These are phyloP conservation scores for Cosmia pyralina DNA, from an alignment of 2,888 invertebrate genomes.

Conservation along the genomic window DNA sequence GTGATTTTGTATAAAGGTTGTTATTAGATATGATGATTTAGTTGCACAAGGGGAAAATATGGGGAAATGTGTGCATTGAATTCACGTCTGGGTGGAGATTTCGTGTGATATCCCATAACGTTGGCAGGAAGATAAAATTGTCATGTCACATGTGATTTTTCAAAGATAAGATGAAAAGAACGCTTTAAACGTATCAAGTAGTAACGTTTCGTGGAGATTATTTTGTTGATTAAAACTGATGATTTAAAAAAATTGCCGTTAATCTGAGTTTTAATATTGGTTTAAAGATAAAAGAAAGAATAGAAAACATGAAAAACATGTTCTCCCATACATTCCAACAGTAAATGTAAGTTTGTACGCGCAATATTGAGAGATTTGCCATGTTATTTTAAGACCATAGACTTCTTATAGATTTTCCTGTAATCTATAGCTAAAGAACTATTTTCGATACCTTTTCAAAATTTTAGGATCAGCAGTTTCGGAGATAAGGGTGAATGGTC, in stretches of 20 bases:
- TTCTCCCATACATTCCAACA: too few relatives aligned
- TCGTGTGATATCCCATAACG: not conserved
- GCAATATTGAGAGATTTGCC: too few relatives aligned
- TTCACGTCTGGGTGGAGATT: conserved; percentile 10
- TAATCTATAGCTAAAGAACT: too few relatives aligned
- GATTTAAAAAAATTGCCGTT: not conserved
- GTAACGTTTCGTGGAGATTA: not conserved
- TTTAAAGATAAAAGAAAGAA: too few relatives aligned
- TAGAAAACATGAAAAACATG: too few relatives aligned
- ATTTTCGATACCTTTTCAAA: too few relatives aligned
- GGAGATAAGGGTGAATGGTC: too few relatives aligned
- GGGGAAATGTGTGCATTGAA: not conserved
- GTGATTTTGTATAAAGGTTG: conserved; percentile 7
- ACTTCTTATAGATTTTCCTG: too few relatives aligned
- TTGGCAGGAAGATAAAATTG: not conserved
- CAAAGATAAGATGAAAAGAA: not conserved
- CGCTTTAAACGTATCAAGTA: not conserved
- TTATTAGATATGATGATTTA: conserved; percentile 43
- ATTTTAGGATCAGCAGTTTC: too few relatives aligned
- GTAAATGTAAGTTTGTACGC: too few relatives aligned
- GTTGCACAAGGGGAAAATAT: not conserved
- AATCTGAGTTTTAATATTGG: not conserved
- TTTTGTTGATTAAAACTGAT: not conserved
- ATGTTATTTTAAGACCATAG: too few relatives aligned
- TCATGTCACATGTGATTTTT: not conserved